Percentiles rank a stretch among this genome's conserved stretches.
Conservation (phyloP, 2,113 vertebrate genomes). For the Blennius ocellaris region DNA sequence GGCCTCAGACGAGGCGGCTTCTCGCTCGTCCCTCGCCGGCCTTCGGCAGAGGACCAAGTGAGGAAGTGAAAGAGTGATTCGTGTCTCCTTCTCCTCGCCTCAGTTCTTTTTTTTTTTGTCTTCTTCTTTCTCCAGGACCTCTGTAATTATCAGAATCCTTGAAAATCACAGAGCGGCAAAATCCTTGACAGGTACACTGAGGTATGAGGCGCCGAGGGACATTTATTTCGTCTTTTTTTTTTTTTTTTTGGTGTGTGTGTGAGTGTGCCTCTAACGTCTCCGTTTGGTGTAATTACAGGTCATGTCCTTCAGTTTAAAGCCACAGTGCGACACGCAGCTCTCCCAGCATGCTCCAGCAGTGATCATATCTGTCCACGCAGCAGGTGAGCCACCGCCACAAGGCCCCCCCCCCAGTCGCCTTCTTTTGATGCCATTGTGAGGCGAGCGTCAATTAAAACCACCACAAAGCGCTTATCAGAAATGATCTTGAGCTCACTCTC, state of each 20-base stretch:
- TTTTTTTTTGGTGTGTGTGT: too few relatives aligned
- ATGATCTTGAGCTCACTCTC: conserved; percentile 13
- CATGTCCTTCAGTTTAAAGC: conserved; percentile 68
- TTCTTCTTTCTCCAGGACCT: not conserved
- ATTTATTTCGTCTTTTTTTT: too few relatives aligned
- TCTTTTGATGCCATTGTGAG: conserved; percentile 18
- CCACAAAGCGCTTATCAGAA: conserved; percentile 34
- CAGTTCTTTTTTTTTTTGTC: not conserved
- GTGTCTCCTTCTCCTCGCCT: not conserved
- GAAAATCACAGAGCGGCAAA: conserved; percentile 26
- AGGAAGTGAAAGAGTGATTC: conserved; percentile 58
- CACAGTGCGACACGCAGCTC: conserved; percentile 43
- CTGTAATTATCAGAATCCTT: conserved; percentile 16
- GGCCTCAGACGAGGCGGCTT: conserved; percentile 51
- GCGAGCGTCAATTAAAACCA: conserved; percentile 7
- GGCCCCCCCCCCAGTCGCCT: not conserved
- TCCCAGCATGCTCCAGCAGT: conserved; percentile 64
- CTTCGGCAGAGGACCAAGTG: conserved; percentile 30
- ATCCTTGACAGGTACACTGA: conserved; percentile 11
- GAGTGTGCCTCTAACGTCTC: conserved; percentile 45
- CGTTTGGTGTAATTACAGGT: conserved; percentile 66
- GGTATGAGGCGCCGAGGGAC: conserved; percentile 6
- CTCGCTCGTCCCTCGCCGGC: conserved; percentile 33
- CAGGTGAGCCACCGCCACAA: conserved; percentile 60
- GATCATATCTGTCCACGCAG: conserved; percentile 40